Base-by-base conservation (phyloP, 2,797 vertebrate species). In the Poecilia wingei region DNA sequence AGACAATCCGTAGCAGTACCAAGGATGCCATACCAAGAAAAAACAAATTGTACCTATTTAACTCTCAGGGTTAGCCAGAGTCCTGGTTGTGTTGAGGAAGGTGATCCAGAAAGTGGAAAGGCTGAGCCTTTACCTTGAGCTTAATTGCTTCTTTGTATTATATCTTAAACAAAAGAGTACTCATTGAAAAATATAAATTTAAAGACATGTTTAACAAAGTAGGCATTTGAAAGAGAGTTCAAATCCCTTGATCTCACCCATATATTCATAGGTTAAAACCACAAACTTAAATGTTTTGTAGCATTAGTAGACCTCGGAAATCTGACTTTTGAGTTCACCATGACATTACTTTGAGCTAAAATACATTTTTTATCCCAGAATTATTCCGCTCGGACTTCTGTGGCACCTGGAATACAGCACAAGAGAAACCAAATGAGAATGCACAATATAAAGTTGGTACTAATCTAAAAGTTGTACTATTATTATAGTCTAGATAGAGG, bases 11-110 rank as follows among this genome's bases (percentile, higher is more conserved):
- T 76, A 76, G 71, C 53, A 33, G 79, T 33, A 75, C 80, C 80
- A 55, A 53, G 41, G 77, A 74, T 79, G 84, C 61, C 72, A 79
- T 79, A 84, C 84, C 86, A 86, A 86, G 84, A 74, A 84, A 84
- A 80, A 84, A 85, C 78, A 89, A 87, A 89, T 92, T 57, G 76
- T 78, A 81, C 81, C 79, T 86, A 72, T 89, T 88, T 81, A 80
- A 83, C 77, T 80, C 82, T 84, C 74, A 86, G 77, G 84, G 85
- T 53, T 70, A 74, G 64, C 2, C 68, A 69, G 73, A 39, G 45
- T 45, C 78, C 84, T 87, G 84, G 82, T 80, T 3, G 3, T 82
- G 79, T 72, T 81, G 79, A 70, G 43, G 76, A 72, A 82, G 75
- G 75, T 76, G 76, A 88, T 74, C 41, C 70, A 69, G 77, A 85